Conservation (phyloP, 2,888 invertebrate genomes). For the Sisyra nigra region DNA sequence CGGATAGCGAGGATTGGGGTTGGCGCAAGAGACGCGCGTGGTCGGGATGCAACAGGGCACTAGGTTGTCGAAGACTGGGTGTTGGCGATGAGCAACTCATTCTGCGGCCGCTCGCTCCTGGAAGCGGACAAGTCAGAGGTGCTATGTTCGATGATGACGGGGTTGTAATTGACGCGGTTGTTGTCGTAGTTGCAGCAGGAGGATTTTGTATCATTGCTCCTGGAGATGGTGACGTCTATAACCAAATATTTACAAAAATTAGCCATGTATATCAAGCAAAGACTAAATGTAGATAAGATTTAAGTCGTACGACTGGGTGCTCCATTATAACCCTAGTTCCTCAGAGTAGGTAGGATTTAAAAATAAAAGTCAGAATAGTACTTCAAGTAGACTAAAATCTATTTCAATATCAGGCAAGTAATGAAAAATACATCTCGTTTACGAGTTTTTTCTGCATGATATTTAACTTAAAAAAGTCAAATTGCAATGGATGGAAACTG, state of each 20-base stretch:
- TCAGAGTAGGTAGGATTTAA: too few species aligned
- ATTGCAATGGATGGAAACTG: too few species aligned
- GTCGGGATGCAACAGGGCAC: constrained; percentile 47
- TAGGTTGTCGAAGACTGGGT: constrained; percentile 33
- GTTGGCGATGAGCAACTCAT: constrained; percentile 20
- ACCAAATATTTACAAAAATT: too few species aligned
- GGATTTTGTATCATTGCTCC: constrained; percentile 23
- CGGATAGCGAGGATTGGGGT: constrained; percentile 26
- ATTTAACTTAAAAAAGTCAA: too few species aligned
- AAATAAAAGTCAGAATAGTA: too few species aligned
- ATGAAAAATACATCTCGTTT: too few species aligned
- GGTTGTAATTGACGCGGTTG: neutral
- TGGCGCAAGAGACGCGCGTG: constrained; percentile 43
- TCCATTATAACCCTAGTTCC: too few species aligned
- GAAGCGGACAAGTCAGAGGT: neutral
- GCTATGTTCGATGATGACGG: neutral
- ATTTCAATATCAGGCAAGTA: too few species aligned
- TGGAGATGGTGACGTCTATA: constrained; percentile 36
- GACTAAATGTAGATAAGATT: neutral
- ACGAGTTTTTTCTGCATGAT: too few species aligned
- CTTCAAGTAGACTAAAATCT: too few species aligned
- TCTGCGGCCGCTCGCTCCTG: neutral
- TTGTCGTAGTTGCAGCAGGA: constrained; percentile 18
- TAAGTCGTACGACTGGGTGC: neutral
- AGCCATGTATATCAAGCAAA: neutral